Conservation (phyloP, 2,113 vertebrate genomes). For the Hystrix brachyura region DNA sequence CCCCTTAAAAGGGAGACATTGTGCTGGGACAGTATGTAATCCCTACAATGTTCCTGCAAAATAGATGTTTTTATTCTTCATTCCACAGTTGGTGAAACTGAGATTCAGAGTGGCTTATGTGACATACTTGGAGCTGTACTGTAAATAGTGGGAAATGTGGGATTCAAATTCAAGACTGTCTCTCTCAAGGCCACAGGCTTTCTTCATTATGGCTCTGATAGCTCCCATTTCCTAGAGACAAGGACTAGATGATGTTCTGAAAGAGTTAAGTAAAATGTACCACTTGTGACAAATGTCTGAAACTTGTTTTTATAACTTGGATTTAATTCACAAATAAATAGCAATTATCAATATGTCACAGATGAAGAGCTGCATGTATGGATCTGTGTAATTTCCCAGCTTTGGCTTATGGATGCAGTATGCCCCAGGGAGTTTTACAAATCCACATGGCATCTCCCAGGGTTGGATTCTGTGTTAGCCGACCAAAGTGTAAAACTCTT, state of each 20-base stretch:
- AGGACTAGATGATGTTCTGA: conserved; percentile 15
- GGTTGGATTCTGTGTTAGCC: conserved; percentile 48
- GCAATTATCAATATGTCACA: conserved; percentile 70
- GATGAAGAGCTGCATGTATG: conserved; percentile 56
- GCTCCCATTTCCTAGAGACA: background rate
- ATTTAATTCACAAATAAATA: conserved; percentile 79
- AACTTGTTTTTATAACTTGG: conserved; percentile 72
- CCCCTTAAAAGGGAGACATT: background rate
- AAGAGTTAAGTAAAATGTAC: conserved; percentile 74
- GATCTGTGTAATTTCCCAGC: conserved; percentile 68
- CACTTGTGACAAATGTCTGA: conserved; percentile 66
- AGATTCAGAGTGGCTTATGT: conserved; percentile 10
- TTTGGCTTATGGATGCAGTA: conserved; percentile 63
- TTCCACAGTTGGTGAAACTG: conserved; percentile 22
- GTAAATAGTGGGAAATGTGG: background rate
- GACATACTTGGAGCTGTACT: background rate
- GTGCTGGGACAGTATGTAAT: conserved; percentile 58
- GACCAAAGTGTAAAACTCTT: conserved; percentile 29
- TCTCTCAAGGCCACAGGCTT: conserved; percentile 7
- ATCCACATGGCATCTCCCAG: conserved; percentile 63
- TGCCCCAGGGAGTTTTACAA: conserved; percentile 67
- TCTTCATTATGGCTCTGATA: background rate
- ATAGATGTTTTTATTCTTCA: conserved; percentile 33
- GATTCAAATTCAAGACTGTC: background rate
- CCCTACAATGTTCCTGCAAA: conserved; percentile 51